These are phyloP conservation scores for Crocidura indochinensis DNA, from an alignment of 2,797 vertebrate genomes.

Conservation along the genomic window DNA sequence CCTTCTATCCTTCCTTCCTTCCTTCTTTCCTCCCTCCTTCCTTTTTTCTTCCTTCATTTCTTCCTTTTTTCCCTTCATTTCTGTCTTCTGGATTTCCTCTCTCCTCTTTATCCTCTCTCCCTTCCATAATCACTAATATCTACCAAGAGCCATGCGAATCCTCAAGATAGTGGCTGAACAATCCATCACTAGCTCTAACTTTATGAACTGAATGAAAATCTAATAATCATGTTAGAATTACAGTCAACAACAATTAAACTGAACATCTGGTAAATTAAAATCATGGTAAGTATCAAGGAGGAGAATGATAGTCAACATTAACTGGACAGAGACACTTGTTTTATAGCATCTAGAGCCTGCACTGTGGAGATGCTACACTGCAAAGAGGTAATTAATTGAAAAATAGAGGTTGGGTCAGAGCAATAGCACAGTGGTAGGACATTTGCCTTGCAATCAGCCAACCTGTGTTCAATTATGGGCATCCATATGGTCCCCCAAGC, in stretches of 20 bases:
- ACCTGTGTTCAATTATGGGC: too few relatives aligned
- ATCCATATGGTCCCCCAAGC: too few relatives aligned
- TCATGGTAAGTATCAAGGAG: neutral
- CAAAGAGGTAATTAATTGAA: too few relatives aligned
- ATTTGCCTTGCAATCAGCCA: too few relatives aligned
- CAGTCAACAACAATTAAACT: slow-evolving; percentile 26
- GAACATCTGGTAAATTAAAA: slow-evolving; percentile 28
- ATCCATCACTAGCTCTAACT: neutral
- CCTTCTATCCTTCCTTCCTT: too few relatives aligned
- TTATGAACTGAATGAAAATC: neutral
- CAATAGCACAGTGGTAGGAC: too few relatives aligned
- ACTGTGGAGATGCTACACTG: too few relatives aligned
- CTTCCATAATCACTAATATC: neutral
- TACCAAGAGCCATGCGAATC: slow-evolving; percentile 4
- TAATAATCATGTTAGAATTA: neutral
- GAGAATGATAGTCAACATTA: neutral
- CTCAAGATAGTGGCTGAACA: neutral
- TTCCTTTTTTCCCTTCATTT: too few relatives aligned
- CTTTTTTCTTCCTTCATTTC: neutral
- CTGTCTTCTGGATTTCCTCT: too few relatives aligned
- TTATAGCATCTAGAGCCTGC: neutral
- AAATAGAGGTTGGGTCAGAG: too few relatives aligned
- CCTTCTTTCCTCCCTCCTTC: neutral
- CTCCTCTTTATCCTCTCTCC: neutral
- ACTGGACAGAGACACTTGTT: neutral